Conservation (phyloP, 2,797 vertebrate genomes). For the Eulemur coronatus region DNA sequence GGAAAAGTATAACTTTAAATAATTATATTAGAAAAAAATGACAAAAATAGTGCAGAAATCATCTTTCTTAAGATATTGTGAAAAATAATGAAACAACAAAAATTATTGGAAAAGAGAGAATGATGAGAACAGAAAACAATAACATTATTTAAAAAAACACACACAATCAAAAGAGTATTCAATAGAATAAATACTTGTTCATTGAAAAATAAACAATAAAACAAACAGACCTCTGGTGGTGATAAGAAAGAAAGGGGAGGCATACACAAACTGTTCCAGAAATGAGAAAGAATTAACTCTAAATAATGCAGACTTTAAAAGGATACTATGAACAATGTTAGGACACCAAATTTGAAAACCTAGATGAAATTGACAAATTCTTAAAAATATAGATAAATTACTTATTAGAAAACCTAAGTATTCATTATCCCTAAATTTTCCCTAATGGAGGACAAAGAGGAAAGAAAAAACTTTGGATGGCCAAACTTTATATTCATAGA, state of each 20-base stretch:
- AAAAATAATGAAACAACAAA: neutral
- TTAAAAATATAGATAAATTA: neutral
- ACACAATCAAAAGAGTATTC: neutral
- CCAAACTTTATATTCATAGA: neutral
- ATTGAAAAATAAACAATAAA: neutral
- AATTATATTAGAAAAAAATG: neutral
- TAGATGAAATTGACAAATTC: neutral
- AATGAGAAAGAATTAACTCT: neutral
- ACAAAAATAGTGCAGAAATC: neutral
- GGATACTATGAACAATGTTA: neutral
- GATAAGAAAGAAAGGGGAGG: neutral
- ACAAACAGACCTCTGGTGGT: neutral
- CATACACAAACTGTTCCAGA: neutral
- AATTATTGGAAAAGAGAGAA: neutral
- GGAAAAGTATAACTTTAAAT: neutral
- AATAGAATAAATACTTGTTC: neutral
- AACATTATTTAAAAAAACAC: neutral
- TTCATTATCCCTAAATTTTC: neutral
- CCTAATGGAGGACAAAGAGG: neutral
- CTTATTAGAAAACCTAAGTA: neutral
- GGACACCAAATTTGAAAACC: neutral
- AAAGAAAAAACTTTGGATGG: neutral
- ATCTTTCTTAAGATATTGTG: neutral
- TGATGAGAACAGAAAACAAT: neutral
- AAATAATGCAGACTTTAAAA: neutral